Base-by-base conservation (phyloP, 2,797 vertebrate genomes). In the Siniperca scherzeri region DNA sequence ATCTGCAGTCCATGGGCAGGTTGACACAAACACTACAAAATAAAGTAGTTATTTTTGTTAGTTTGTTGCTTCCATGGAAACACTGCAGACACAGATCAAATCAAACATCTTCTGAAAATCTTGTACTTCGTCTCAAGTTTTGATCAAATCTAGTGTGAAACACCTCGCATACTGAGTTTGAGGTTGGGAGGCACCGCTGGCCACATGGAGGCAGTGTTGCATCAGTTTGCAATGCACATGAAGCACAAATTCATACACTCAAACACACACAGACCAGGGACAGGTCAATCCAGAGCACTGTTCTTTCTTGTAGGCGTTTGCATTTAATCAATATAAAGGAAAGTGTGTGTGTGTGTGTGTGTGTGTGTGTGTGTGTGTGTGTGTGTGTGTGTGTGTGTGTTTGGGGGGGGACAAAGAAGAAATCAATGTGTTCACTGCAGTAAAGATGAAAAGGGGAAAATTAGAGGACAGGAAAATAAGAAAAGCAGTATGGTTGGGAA, bases 131-230 rank as follows among this genome's bases (percentile, higher is more conserved):
- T 60, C 77, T 87, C n/a, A 46, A 36, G 50, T 56, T 86, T 74
- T 27, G 36, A 77, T 76, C 25, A 60, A 25, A 71, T 60, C 50
- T 1, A 40, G 55, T 25, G 52, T n/a, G 48, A 40, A 46, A 27
- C 48, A 55, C 74, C 62, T 64, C 53, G 22, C 33, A 30, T 30
- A 0, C 33, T 0, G 21, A 65, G 67, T 53, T 56, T 33, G 42
- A 57, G n/a, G 25, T 16, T 0, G 12, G 52, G 40, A 50, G 42
- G 12, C 6, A 14, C 11, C 0, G 1, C 22, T 22, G 67, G 33
- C 92, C 93, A 92, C 90, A 62, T 25, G 89, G 78, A 84, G 92
- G 91, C 88, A 87, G 85, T 86, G 84, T 84, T 90, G 85, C 67
- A 46, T 62, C 61, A 79, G 44, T 46, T 65, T 79, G 74, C 11